A percentile compares a stretch with the other conserved stretches of the same genome.
phyloP scores from a whole-genome alignment of 2,888 invertebrate genomes.

The Hermaeophaga mercurialis region DNA sequence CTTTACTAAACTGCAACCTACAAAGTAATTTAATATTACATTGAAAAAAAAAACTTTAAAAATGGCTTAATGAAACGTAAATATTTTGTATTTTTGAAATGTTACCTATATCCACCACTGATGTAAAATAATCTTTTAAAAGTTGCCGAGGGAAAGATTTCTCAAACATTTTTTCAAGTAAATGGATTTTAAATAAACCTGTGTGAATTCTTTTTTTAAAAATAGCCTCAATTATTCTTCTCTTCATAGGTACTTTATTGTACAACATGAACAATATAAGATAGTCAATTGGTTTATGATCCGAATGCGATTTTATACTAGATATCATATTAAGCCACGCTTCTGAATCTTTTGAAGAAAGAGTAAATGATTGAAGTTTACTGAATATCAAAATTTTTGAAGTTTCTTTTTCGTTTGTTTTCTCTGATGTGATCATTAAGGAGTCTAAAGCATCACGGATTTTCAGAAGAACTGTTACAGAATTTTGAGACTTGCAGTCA shows the following conservation, averaged over 20 bases:
- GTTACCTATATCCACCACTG: constrained; percentile 61
- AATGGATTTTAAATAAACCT: constrained; percentile 63
- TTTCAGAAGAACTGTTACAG: constrained; percentile 46
- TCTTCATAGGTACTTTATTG: constrained; percentile 65
- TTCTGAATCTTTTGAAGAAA: constrained; percentile 64
- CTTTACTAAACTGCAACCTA: constrained; percentile 61
- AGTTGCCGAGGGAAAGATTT: constrained; percentile 59
- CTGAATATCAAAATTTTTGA: constrained; percentile 65
- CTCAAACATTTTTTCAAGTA: constrained; percentile 63
- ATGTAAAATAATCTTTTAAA: constrained; percentile 62
- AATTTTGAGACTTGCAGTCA: constrained; percentile 53
- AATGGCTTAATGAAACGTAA: too few species aligned
- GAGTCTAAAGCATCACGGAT: constrained; percentile 61
- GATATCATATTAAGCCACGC: constrained; percentile 65
- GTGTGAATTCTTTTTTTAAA: constrained; percentile 68
- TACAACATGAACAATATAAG: constrained; percentile 69
- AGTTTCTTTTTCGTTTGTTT: constrained; percentile 60
- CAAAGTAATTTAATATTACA: too few species aligned
- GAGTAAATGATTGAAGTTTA: constrained; percentile 63
- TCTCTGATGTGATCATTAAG: constrained; percentile 50
- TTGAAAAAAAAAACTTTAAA: too few species aligned
- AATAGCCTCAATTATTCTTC: constrained; percentile 65
- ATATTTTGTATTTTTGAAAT: neutral
- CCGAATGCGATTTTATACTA: constrained; percentile 58
- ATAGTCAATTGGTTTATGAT: constrained; percentile 72